Base-by-base conservation (phyloP, 1,140 invertebrate species). In the Penaeus japonicus region DNA sequence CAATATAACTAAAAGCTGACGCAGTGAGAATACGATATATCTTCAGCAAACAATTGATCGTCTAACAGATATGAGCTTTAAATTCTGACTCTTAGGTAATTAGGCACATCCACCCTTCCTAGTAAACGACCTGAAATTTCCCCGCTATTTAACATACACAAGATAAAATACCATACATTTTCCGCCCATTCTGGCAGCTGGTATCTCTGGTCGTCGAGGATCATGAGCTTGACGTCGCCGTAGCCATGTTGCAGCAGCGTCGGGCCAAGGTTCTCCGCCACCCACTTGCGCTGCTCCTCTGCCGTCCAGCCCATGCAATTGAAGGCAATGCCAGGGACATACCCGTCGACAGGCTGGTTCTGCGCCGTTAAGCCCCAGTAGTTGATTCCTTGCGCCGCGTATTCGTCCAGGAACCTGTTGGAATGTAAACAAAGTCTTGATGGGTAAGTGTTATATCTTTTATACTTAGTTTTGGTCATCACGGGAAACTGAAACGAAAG, bases 261-360 rank as follows among this genome's bases (percentile, higher is more conserved):
- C 0, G 95, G 95, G 1, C 92, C 93, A 32, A 97, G 93, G 92
- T 96, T 92, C 18, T 95, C 91, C 2, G 92, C 93, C 18, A 96
- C 92, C 84, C 84, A 89, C 54, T 39, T 92, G 3, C 93, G 93
- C 91, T 95, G 93, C 54, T 92, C 91, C 22, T 92, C 91, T 1
- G 96, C 93, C 0, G 93, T 94, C 95, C 97, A 97, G 2, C 94
- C 96, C 93, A 98, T 94, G 30, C 94, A 94, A 92, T 97, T 95
- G 90, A 97, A 96, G 0, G 92, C 18, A 55, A 89, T 91, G 2
- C 30, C 59, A 2, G 84, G 84, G 12, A 84, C n/a, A 53, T 85
- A 53, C 12, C 89, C 89, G 27, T 90, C 65, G 2, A 57, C 10
- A 4, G 89, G 89, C 35, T 89, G 84, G 85, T 90, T 90, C 79